Evolutionary conservation across 2,888 invertebrate genomes (phyloP).

Genomic region (Scaptomyza caliginosa): DNA sequence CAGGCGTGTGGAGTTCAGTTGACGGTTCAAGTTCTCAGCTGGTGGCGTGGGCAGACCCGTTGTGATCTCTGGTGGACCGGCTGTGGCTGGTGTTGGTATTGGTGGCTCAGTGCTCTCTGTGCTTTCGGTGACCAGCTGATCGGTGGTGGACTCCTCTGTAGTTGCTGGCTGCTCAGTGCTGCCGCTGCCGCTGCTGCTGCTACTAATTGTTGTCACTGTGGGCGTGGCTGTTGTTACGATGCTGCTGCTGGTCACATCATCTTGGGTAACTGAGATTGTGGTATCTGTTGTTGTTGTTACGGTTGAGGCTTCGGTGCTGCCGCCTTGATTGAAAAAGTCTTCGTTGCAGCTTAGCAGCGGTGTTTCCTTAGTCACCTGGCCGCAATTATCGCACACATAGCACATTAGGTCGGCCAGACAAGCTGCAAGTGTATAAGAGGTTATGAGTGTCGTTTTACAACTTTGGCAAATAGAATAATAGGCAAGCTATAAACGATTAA

Average conservation of each 20-base stretch:
- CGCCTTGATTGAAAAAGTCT: constrained; percentile 64
- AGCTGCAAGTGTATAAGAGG: constrained; percentile 49
- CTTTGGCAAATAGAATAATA: constrained; percentile 48
- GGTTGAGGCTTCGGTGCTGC: constrained; percentile 61
- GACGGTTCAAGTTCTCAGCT: constrained; percentile 26
- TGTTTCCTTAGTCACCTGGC: constrained; percentile 54
- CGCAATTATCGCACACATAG: constrained; percentile 81
- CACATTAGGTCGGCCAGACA: constrained; percentile 73
- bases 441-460: too few species aligned
- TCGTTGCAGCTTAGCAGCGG: constrained; percentile 72
- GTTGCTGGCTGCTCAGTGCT: constrained; percentile 14
- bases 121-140: constrained; percentile 6
- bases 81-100: constrained; percentile 61
- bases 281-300: constrained; percentile 56
- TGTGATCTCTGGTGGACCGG: constrained; percentile 55
- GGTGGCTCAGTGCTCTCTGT: constrained; percentile 45
- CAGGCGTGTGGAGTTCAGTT: constrained; percentile 35
- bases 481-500: constrained; percentile 52
- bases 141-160: constrained; percentile 31
- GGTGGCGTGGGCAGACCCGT: constrained; percentile 73
- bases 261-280: constrained; percentile 2
- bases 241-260: constrained; percentile 7
- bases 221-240: constrained; percentile 6
- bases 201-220: not conserved
- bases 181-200: constrained; percentile 23